phyloP scores from a whole-genome alignment of 2,888 invertebrate genomes.

The Thumatha senex region DNA sequence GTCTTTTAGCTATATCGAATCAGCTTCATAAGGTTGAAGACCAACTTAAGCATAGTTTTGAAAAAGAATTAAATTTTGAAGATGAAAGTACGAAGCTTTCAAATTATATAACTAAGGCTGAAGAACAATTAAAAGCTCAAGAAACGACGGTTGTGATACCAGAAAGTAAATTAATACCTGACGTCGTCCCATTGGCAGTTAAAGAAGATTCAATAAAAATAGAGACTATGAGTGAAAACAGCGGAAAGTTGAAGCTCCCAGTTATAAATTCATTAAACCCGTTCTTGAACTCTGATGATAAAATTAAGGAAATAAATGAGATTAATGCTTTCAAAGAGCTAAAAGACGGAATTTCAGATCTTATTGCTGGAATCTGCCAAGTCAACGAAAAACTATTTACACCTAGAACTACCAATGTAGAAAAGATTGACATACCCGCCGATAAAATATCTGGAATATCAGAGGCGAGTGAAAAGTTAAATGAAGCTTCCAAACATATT shows the following conservation, averaged over 20 bases:
- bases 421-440: conserved; percentile 33
- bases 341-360: conserved; percentile 78
- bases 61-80: conserved; percentile 69
- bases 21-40: conserved; percentile 78
- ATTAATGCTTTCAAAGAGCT: conserved; percentile 78
- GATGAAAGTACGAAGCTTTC: conserved; percentile 63
- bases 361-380: conserved; percentile 78
- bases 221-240: conserved; percentile 35
- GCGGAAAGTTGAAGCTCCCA: conserved; percentile 34
- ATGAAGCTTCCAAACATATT: conserved; percentile 53
- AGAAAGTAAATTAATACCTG: conserved; percentile 55
- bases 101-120: conserved; percentile 50
- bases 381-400: conserved; percentile 75
- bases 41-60: conserved; percentile 74
- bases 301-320: conserved; percentile 71
- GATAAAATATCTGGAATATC: conserved; percentile 53
- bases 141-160: conserved; percentile 53
- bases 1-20: conserved; percentile 75
- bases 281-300: conserved; percentile 64
- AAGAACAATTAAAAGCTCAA: conserved; percentile 54
- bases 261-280: conserved; percentile 67
- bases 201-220: conserved; percentile 58
- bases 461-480: conserved; percentile 63
- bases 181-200: conserved; percentile 50
- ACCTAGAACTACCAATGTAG: conserved; percentile 48